phyloP scores from a whole-genome alignment of 2,888 invertebrate species.

The Loripinus fragilis region DNA sequence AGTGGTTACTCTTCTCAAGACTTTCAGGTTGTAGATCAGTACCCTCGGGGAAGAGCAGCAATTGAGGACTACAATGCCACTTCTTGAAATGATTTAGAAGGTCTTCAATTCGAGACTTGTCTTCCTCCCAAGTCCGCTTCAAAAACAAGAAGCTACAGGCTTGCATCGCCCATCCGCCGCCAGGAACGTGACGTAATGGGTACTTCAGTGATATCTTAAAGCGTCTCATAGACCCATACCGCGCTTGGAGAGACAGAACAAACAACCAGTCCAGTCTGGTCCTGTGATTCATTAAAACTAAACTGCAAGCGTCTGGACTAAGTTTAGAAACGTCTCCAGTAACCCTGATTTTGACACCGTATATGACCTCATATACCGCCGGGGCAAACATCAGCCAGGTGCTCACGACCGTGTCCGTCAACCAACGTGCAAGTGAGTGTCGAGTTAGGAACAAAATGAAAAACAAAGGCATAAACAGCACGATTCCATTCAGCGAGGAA shows the following conservation, averaged over 20 bases:
- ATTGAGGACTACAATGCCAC: conserved; percentile 82
- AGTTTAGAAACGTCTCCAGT: conserved; percentile 89
- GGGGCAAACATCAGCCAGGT: conserved; percentile 56
- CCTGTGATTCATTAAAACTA: conserved; percentile 94
- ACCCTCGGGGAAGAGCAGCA: conserved; percentile 93
- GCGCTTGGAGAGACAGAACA: conserved; percentile 91
- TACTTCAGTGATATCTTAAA: conserved; percentile 56
- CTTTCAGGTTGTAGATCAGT: conserved; percentile 91
- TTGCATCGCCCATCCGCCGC: conserved; percentile 60
- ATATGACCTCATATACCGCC: conserved; percentile 89
- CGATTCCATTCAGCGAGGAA: conserved; percentile 43
- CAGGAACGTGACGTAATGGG: conserved; percentile 42
- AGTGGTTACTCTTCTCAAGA: conserved; percentile 88
- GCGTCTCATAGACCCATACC: conserved; percentile 80
- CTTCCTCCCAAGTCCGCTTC: conserved; percentile 45
- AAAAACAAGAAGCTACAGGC: conserved; percentile 50
- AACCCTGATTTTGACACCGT: conserved; percentile 89
- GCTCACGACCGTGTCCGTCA: conserved; percentile 44
- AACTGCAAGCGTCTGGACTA: conserved; percentile 87
- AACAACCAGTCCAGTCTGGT: conserved; percentile 95
- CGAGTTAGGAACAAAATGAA: conserved; percentile 38
- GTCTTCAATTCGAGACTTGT: conserved; percentile 38
- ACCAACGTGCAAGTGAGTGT: conserved; percentile 31
- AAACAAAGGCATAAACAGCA: conserved; percentile 43
- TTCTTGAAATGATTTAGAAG: conserved; percentile 36